Evolutionary conservation across 1,140 invertebrate genomes (phyloP), one percentile per base, ranked within the genome.

Genomic region (Plectrocnemia conspersa): DNA sequence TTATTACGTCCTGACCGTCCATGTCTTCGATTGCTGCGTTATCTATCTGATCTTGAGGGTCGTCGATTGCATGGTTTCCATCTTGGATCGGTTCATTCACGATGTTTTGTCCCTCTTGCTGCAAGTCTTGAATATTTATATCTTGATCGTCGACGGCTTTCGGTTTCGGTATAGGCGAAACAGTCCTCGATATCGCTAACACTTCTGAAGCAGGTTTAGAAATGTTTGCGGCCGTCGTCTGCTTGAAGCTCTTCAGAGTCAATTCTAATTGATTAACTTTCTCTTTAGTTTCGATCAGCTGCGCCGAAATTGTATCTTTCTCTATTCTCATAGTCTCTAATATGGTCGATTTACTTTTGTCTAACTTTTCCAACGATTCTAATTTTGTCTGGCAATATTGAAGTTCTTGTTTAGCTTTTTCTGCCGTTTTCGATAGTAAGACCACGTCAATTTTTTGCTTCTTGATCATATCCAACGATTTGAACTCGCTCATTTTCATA

Each of bases 351-450:
- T 65, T 68, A 6, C 65, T 65, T n/a, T 59, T 61, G 52, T 74
- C 68, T 6, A 74, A n/a, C 57, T 68, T 66, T 11, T 67, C 71
- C 15, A 72, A 58, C 0, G 70, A 75, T 22, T 75, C 68, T 3
- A 77, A 38, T 55, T 77, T 68, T 49, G 56, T 65, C 36, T 69
- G 70, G 45, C 72, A 77, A 2, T 65, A 62, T 1, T 56, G 63
- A 1, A 67, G 2, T 18, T 63, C 63, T 22, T 72, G 65, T 25
- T 69, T 63, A 0, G 66, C 22, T 38, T 69, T 61, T 1, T 67
- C 62, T 7, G 65, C 58, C 23, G 36, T 40, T 25, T 50, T 57
- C 0, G 35, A 44, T 19, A 49, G 13, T 9, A 46, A 48, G 11
- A 13, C 33, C 3, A 54, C 22, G 11, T 61, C 54, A 6, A 21